Percentiles rank a stretch among this genome's conserved stretches.
phyloP scores from a whole-genome alignment of 2,113 vertebrate genomes.

The Antigone vipio region DNA sequence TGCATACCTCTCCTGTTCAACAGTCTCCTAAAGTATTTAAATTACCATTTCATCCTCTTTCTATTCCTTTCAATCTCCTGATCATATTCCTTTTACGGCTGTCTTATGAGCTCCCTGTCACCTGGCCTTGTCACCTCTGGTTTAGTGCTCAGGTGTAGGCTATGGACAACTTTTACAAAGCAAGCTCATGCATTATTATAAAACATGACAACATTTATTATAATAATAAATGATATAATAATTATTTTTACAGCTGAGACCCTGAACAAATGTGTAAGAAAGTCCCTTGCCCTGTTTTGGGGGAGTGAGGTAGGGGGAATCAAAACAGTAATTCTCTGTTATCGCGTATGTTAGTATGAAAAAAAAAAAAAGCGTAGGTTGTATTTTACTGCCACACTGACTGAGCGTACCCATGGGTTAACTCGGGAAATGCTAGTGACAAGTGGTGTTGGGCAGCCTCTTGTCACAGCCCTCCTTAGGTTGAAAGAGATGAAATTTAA shows the following conservation, averaged over 20 bases:
- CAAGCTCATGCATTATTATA: background rate
- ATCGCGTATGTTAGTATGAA: background rate
- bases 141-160: background rate
- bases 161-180: background rate
- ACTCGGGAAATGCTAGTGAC: background rate
- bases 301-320: too few relatives aligned
- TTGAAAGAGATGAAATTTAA: background rate
- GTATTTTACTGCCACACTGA: background rate
- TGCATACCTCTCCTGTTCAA: background rate
- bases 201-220: background rate
- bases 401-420: accelerated
- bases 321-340: background rate
- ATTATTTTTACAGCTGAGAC: background rate
- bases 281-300: background rate
- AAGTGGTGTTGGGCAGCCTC: background rate
- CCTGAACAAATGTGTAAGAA: background rate
- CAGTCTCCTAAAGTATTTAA: background rate
- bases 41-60: background rate
- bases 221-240: background rate
- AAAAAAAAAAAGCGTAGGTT: background rate
- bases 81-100: background rate
- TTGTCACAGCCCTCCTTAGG: background rate
- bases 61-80: background rate
- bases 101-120: background rate
- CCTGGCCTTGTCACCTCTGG: background rate